These are phyloP conservation scores for Bombus terrestris DNA, from an alignment of 1,140 invertebrate genomes.

Conservation along the genomic window DNA sequence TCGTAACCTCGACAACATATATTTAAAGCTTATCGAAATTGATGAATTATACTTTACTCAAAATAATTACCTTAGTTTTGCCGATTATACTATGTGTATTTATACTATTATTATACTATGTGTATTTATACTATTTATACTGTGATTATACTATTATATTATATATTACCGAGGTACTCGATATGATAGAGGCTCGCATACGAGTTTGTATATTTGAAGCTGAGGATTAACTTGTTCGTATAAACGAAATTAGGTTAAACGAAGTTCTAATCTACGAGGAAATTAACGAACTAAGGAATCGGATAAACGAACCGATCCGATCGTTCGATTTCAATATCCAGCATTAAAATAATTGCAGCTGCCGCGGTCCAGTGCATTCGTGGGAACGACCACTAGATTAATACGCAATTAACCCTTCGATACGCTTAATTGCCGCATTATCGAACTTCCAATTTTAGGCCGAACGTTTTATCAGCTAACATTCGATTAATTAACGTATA, in stretches of 20 bases:
- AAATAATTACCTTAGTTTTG: too few relatives aligned
- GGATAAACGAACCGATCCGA: not conserved
- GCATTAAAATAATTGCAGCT: not conserved
- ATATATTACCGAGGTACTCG: too few relatives aligned
- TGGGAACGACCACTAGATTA: not conserved
- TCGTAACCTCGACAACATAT: too few relatives aligned
- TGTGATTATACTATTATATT: too few relatives aligned
- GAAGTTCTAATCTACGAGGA: not conserved
- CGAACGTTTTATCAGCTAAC: conserved; percentile 6
- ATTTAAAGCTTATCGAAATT: too few relatives aligned
- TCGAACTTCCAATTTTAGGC: not conserved
- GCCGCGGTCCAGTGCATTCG: not conserved
- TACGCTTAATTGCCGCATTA: not conserved
- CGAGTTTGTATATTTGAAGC: not conserved
- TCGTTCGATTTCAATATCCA: not conserved
- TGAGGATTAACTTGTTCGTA: too few relatives aligned
- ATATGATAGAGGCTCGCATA: too few relatives aligned
- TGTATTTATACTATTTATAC: too few relatives aligned
- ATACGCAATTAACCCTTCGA: not conserved
- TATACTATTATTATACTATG: too few relatives aligned
- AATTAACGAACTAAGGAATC: not conserved
- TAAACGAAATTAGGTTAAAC: not conserved
- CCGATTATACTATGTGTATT: too few relatives aligned
- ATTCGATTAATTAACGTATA: not conserved
- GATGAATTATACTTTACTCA: too few relatives aligned